Evolutionary conservation across 1,140 invertebrate species (phyloP), one percentile per base, ranked within the genome.

Genomic region (Drosophila parvula): DNA sequence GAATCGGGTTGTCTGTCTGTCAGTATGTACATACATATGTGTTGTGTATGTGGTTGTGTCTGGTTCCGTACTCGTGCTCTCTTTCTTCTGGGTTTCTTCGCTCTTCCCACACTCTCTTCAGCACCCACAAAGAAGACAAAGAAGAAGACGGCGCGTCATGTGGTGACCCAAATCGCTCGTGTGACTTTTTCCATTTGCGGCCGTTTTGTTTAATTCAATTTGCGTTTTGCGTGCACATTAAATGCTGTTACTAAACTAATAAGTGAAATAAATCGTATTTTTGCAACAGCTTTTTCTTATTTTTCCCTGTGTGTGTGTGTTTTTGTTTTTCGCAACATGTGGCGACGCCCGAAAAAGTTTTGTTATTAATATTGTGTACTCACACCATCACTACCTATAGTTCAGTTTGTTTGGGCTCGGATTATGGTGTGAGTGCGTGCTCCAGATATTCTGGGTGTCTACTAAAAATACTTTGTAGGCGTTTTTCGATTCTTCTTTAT

Each of bases 401-500:
- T 53, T 28, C 56, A 32, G 43, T 38, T 45, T 16, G 41, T 9
- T 16, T 43, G 41, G 8, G n/a, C 16, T 43, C n/a, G 41, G n/a
- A 45, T 53, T 30, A 22, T 22, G 41, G 47, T 76, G 45, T 68
- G 53, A 50, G 48, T 58, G 43, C 68, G 65, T 64, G 82, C 70
- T 78, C 65, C 75, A 78, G 61, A 65, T 74, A 69, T 86, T 75
- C 56, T 64, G 18, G 47, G 53, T 74, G 22, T 74, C 47, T 83
- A 86, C 83, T 88, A 86, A 86, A 86, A 86, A 86, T 86, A 86
- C 83, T 63, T 82, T 69, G 76, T 79, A 79, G 79, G 83, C 82
- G 83, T 65, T 88, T 74, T 81, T 53, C 41, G 27, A 43, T 47
- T 68, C 18, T 64, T 74, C 36, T 57, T 41, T 71, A 57, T 36